These are phyloP conservation scores for Eclectus roratus DNA, from an alignment of 2,113 vertebrate species.

Conservation along the genomic window DNA sequence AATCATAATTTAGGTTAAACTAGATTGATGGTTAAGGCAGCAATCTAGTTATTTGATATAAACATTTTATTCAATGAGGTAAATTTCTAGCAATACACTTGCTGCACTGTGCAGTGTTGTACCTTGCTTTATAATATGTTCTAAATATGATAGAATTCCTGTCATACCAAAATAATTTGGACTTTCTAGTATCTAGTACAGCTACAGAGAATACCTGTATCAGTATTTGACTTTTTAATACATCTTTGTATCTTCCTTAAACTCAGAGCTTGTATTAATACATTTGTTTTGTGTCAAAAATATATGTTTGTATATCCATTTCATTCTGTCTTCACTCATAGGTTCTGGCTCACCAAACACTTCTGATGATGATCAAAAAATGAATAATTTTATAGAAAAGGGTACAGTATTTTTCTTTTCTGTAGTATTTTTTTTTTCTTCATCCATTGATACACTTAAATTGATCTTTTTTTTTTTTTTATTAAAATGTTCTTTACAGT, in stretches of 20 bases:
- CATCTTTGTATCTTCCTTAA: background rate
- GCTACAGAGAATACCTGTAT: background rate
- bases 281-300: background rate
- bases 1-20: background rate
- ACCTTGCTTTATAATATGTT: background rate
- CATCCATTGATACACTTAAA: constrained; percentile 68
- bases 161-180: background rate
- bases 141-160: background rate
- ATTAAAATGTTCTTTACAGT: constrained; percentile 89
- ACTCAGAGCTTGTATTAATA: background rate
- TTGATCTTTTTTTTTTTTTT: constrained; percentile 76
- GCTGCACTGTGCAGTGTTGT: background rate
- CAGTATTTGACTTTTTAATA: background rate
- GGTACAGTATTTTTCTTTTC: constrained; percentile 87
- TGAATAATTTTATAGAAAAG: constrained; percentile 95
- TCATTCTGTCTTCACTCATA: constrained; percentile 78
- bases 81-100: background rate
- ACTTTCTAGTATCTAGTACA: background rate
- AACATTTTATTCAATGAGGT: background rate
- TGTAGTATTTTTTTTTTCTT: constrained; percentile 66
- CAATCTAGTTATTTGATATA: background rate
- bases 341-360: constrained; percentile 90
- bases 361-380: constrained; percentile 93
- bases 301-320: constrained; percentile 62
- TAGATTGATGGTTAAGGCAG: background rate